Conservation (phyloP, 2,113 vertebrate genomes). For the Trichomycterus rosablanca region DNA sequence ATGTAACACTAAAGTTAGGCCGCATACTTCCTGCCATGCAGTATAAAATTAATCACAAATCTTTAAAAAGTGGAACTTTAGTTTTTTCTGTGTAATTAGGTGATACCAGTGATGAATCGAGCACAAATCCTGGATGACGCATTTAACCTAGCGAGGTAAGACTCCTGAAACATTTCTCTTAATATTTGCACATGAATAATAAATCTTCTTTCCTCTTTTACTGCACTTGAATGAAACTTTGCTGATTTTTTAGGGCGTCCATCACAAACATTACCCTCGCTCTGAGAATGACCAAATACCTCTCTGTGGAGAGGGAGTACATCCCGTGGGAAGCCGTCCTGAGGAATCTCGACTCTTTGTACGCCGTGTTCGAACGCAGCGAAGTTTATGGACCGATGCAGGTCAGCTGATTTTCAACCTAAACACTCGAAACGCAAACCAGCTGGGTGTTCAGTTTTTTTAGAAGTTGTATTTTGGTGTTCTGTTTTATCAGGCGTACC, state of each 20-base stretch:
- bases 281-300: slow-evolving; percentile 74
- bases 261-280: slow-evolving; percentile 62
- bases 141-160: slow-evolving; percentile 89
- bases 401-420: slow-evolving; percentile 56
- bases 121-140: slow-evolving; percentile 86
- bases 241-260: slow-evolving; percentile 63
- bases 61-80: too few relatives aligned
- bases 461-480: background rate
- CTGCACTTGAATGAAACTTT: background rate
- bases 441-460: background rate
- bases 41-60: too few relatives aligned
- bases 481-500: slow-evolving; percentile 67
- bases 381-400: slow-evolving; percentile 79
- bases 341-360: slow-evolving; percentile 73
- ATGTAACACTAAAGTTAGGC: too few relatives aligned
- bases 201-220: too few relatives aligned
- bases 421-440: background rate
- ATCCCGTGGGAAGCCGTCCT: slow-evolving; percentile 81
- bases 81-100: too few relatives aligned
- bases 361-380: slow-evolving; percentile 79
- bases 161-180: background rate
- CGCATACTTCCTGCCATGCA: too few relatives aligned
- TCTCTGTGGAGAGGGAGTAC: slow-evolving; percentile 66
- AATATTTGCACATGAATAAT: background rate
- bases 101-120: slow-evolving; percentile 79